Conservation (phyloP, 2,113 vertebrate genomes). For the Apteryx mantelli region DNA sequence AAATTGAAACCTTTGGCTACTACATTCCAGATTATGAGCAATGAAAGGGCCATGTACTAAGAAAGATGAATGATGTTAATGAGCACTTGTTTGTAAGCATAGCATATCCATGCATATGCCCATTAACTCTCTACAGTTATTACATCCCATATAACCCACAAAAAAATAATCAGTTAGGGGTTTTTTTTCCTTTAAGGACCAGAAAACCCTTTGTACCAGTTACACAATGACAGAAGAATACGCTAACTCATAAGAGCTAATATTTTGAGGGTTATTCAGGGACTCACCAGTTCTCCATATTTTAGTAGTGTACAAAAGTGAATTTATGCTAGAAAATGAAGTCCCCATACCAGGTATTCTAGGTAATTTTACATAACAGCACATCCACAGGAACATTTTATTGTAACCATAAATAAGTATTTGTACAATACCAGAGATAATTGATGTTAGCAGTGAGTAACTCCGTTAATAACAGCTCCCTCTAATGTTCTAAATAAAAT, state of each 20-base stretch:
- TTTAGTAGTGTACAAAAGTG: neutral
- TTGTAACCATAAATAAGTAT: slow-evolving; percentile 49
- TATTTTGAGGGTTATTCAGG: neutral
- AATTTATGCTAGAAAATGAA: neutral
- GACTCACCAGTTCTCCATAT: neutral
- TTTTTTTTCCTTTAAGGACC: neutral
- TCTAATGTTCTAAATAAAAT: slow-evolving; percentile 51
- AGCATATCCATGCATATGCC: no score
- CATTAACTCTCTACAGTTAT: neutral
- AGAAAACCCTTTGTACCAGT: neutral
- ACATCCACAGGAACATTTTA: slow-evolving; percentile 31
- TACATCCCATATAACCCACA: neutral
- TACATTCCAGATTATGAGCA: neutral
- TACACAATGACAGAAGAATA: neutral
- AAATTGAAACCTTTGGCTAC: neutral
- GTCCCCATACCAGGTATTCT: neutral
- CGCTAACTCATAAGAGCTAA: neutral
- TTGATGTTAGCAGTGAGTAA: slow-evolving; percentile 50
- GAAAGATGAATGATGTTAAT: neutral
- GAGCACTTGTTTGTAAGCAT: neutral
- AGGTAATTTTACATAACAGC: slow-evolving; percentile 10
- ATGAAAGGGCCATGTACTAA: neutral
- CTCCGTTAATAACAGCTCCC: slow-evolving; percentile 43
- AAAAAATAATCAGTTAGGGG: neutral
- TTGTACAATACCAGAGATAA: slow-evolving; percentile 45